phyloP scores from a whole-genome alignment of 2,797 vertebrate species.

The Petrocephalus schoutedeni region DNA sequence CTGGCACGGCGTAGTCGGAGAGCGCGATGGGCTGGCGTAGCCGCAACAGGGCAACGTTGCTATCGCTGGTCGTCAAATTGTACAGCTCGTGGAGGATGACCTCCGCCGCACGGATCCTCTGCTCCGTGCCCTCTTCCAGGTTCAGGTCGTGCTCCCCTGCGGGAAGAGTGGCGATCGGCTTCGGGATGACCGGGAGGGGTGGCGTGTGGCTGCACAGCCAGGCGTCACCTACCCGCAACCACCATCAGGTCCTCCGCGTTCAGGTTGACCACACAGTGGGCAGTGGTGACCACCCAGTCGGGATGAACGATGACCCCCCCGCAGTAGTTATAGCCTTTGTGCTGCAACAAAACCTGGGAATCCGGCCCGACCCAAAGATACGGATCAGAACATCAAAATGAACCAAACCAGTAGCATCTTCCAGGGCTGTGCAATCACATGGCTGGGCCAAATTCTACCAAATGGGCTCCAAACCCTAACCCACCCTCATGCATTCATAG shows the following conservation, averaged over 20 bases:
- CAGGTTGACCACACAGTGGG: slow-evolving; percentile 69
- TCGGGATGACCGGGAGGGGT: not conserved
- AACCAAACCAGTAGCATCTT: not conserved
- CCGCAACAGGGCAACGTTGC: slow-evolving; percentile 71
- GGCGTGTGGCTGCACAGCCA: not conserved
- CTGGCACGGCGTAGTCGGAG: slow-evolving; percentile 52
- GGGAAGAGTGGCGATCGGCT: not conserved
- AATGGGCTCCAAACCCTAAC: not conserved
- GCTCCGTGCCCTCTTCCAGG: slow-evolving; percentile 58
- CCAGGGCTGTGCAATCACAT: not conserved
- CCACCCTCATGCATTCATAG: not conserved
- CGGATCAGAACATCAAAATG: not conserved
- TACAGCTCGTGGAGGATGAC: slow-evolving; percentile 59
- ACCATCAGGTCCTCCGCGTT: slow-evolving; percentile 40
- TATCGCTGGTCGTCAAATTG: slow-evolving; percentile 32
- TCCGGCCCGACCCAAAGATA: not conserved
- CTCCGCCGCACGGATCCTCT: slow-evolving; percentile 51
- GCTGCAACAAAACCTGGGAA: slow-evolving; percentile 65
- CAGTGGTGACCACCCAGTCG: slow-evolving; percentile 78
- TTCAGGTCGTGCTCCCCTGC: slow-evolving; percentile 69
- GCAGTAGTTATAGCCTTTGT: slow-evolving; percentile 56
- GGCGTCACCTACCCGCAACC: slow-evolving; percentile 66
- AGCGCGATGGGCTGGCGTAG: slow-evolving; percentile 49
- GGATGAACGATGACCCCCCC: slow-evolving; percentile 69
- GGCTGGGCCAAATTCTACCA: not conserved